Evolutionary conservation across 2,888 invertebrate species (phyloP), one percentile per base, ranked within the genome.

Genomic region (Cerastoderma edule): DNA sequence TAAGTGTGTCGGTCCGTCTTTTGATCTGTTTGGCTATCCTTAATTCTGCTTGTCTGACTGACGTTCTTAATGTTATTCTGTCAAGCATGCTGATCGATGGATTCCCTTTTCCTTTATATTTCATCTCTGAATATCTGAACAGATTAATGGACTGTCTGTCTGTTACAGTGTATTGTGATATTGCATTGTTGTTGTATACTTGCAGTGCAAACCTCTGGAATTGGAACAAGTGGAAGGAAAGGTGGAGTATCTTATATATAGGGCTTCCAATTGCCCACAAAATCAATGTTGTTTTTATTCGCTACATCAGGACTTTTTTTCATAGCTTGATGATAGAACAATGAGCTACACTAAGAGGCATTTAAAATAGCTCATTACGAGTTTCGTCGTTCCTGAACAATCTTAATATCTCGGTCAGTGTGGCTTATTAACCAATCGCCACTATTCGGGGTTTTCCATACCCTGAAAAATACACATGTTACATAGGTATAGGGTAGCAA

Each of bases 121-220:
- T 39, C 16, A 10, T 39, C n/a, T n/a, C n/a, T n/a, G n/a, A n/a
- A n/a, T n/a, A n/a, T 10, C 39, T 16, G 39, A 39, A 10, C 39
- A 39, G 16, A 39, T 10, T 39, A 8, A 16, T 16, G 10, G 39
- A 39, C 16, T 16, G 16, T 16, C 39, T 39, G 8, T 39, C 39
- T 39, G 10, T 39, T 39, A 16, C 39, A 8, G 39, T 39, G 10
- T 16, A 39, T 10, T 39, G 16, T 39, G 39, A 39, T 10, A 16
- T 10, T 39, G 16, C 39, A 48, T 48, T 19, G 4, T 48, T n/a
- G 5, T 56, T 28, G 3, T 32, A n/a, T 33, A 32, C n/a, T 57
- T 57, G 19, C 33, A 57, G 57, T 57, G 3, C 57, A 57, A 32
- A 57, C 57, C 16, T 30, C 57, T 8, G 57, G 57, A 57, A 57